Evolutionary conservation across 2,113 vertebrate species (phyloP).

Genomic region (Aptenodytes forsteri): DNA sequence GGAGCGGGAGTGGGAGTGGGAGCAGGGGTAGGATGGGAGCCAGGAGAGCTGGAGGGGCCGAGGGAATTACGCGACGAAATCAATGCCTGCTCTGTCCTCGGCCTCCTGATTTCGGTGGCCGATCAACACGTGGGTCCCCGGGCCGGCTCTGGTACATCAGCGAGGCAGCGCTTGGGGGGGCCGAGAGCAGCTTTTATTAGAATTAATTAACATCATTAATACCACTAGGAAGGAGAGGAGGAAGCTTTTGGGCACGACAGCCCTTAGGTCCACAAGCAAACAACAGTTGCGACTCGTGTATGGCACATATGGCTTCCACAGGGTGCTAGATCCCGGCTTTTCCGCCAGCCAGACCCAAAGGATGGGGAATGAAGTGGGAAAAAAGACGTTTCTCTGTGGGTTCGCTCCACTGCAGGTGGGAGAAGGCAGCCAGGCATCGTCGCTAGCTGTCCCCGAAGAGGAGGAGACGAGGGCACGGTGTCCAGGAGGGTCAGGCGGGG

Average conservation of each 20-base stretch:
- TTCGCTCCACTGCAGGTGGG: not conserved
- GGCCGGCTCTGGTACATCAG: not conserved
- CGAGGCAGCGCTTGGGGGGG: not conserved
- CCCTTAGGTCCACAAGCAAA: not conserved
- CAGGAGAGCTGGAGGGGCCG: not conserved
- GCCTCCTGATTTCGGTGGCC: not conserved
- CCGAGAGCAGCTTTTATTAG: not conserved
- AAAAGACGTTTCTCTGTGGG: accelerated
- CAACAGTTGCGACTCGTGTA: not conserved
- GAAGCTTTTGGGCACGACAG: not conserved
- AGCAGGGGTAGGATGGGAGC: not conserved
- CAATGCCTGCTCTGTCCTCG: not conserved
- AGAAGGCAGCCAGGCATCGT: not conserved
- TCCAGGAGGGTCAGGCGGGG: not conserved
- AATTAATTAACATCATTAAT: not conserved
- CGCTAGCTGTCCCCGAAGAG: too few relatives aligned
- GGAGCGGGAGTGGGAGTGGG: not conserved
- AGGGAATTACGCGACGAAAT: not conserved
- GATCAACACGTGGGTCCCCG: accelerated
- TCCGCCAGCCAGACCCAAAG: not conserved
- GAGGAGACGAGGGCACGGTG: not conserved
- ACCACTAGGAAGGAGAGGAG: not conserved
- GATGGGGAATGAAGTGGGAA: accelerated
- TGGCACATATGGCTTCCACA: accelerated
- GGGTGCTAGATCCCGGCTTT: not conserved